Conservation (phyloP, 2,888 invertebrate species). For the Drosophila pullipes region DNA sequence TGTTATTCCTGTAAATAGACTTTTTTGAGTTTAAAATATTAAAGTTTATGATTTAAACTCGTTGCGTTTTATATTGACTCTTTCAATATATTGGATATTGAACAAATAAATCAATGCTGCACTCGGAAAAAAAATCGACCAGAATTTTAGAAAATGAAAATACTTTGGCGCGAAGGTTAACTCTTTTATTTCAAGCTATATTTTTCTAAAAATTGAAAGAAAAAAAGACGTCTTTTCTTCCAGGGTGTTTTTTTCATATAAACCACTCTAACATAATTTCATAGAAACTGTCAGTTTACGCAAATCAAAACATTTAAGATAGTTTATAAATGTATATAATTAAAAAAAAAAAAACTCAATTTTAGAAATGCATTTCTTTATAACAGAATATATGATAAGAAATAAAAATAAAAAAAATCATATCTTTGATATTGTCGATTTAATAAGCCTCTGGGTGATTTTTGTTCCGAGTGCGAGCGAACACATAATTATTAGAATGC, state of each 20-base stretch:
- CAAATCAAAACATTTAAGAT: too few species aligned
- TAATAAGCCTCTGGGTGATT: not conserved
- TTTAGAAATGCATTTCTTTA: too few species aligned
- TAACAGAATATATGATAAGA: too few species aligned
- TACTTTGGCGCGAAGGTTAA: not conserved
- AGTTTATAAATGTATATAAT: too few species aligned
- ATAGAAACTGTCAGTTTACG: too few species aligned
- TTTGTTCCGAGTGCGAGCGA: not conserved
- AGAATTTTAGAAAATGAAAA: not conserved
- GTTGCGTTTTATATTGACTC: not conserved
- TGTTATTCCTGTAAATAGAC: not conserved
- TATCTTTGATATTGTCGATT: not conserved
- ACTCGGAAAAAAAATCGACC: not conserved
- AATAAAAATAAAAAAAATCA: too few species aligned
- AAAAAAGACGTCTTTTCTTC: too few species aligned
- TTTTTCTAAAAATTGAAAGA: too few species aligned
- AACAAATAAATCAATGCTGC: not conserved
- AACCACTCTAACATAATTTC: too few species aligned
- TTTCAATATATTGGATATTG: not conserved
- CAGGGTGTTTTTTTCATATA: too few species aligned
- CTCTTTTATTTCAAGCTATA: not conserved
- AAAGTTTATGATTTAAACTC: not conserved
- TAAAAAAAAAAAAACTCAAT: not conserved
- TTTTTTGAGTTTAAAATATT: not conserved
- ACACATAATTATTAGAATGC: constrained; percentile 11